A percentile compares a stretch with the other conserved stretches of the same genome.
Conservation (phyloP, 2,797 vertebrate genomes). For the Notoglanidium macrostoma region DNA sequence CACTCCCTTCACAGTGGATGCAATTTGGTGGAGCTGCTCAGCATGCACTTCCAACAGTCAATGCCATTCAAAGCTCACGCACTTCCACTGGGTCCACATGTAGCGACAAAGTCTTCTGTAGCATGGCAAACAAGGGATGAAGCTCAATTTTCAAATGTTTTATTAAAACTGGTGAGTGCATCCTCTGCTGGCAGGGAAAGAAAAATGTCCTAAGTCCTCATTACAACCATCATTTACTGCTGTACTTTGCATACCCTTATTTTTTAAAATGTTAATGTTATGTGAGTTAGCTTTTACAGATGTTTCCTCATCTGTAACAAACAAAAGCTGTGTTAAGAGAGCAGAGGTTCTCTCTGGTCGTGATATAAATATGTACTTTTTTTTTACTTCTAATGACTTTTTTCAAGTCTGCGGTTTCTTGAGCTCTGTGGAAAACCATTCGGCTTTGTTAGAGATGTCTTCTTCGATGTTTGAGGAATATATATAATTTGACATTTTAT, state of each 20-base stretch:
- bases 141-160: no score
- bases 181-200: no score
- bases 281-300: no score
- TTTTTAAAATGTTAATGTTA: no score
- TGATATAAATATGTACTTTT: not conserved
- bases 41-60: not conserved
- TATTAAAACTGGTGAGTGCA: no score
- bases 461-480: not conserved
- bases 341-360: not conserved
- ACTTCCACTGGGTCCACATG: not conserved
- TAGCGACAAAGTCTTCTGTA: not conserved
- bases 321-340: not conserved
- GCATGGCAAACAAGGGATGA: no score
- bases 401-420: not conserved
- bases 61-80: not conserved
- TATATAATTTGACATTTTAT: not conserved
- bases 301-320: no score
- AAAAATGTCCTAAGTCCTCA: no score
- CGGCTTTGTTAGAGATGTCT: no score
- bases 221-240: no score
- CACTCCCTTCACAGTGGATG: not conserved
- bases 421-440: not conserved
- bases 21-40: no score
- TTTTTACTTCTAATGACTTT: not conserved
- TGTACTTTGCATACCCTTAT: no score